Evolutionary conservation across 2,888 invertebrate species (phyloP), one percentile per base, ranked within the genome.

Genomic region (Napeogenes sylphis): DNA sequence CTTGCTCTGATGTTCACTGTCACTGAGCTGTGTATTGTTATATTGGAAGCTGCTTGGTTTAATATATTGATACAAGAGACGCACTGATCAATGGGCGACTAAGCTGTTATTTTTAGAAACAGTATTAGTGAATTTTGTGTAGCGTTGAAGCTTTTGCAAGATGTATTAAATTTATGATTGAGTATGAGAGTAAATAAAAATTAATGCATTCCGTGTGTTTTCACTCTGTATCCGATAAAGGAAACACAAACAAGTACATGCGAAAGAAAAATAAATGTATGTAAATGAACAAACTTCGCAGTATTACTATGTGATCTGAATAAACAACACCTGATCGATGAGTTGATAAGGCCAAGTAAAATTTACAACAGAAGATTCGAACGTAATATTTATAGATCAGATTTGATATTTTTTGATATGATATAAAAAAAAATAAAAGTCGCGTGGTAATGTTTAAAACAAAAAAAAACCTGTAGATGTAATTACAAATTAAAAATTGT

Each of bases 291-390:
- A 81, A 83, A 84, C 79, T 86, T 84, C 80, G 82, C 75, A 76
- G 83, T 80, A 83, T 85, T 81, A 83, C 78, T 76, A 72, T 85
- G 85, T 86, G 87, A 83, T 77, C 78, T 83, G 86, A 88, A 87
- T 87, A 85, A 83, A 81, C 86, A 85, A 82, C 75, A 76, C 69
- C 75, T 83, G 85, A 85, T 88, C 84, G 84, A 87, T 85, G 83
- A 75, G 80, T 83, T 87, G 87, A 87, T 87, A 87, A 86, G 82
- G 75, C 79, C 77, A 81, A 83, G 81, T 83, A 83, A 84, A 83
- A 79, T 87, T 85, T 83, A 81, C 84, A 84, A 78, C 82, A 57
- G 51, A 35, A 14, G 61, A 30, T 57, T 58, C 21, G 13, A 42
- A 33, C 10, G 3, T 21, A 10, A 21, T 51, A 13, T 51, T 30